Evolutionary conservation across 2,888 invertebrate species (phyloP), one percentile per base, ranked within the genome.

Genomic region (Thymelicus sylvestris): DNA sequence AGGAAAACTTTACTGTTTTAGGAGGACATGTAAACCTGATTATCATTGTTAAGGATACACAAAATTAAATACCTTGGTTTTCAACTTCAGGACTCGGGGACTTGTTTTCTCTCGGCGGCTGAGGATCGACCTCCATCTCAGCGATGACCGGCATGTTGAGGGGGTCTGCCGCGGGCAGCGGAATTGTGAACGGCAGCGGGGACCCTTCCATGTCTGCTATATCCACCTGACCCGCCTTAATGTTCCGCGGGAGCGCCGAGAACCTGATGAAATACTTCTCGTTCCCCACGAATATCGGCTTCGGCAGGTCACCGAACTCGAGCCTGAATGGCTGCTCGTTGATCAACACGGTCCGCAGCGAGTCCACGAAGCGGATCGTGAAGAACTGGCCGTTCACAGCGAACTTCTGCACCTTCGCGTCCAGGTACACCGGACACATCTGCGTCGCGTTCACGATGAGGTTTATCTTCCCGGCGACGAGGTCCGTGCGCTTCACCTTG

Each of bases 401-500:
- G 81, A 98, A 96, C 83, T 95, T 96, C 86, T 98, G 98, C 12
- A 96, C 95, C 85, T 97, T 97, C 0, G 97, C 96, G 86, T 98
- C 98, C 62, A 98, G 90, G 86, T 97, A 98, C 0, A 98, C 95
- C 0, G 97, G 97, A 75, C 96, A 95, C 88, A 97, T 96, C 67
- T 95, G 95, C 68, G 95, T 95, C 0, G 97, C 98, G 86, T 98
- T 96, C 6, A 98, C 95, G 67, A 98, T 97, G 72, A 98, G 93
- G 84, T 96, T 97, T 72, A 98, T 97, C 90, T 97, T 97, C 0
- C 97, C 98, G 0, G 96, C 96, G 0, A 97, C 97, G 60, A 98
- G 92, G 86, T 98, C 98, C 13, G 95, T 96, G 41, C 98, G 95
- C 78, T 96, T 96, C 1, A 89, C 91, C 48, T 95, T 96, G 0